Evolutionary conservation across 2,888 invertebrate species (phyloP).

Genomic region (Hybos culiciformis): DNA sequence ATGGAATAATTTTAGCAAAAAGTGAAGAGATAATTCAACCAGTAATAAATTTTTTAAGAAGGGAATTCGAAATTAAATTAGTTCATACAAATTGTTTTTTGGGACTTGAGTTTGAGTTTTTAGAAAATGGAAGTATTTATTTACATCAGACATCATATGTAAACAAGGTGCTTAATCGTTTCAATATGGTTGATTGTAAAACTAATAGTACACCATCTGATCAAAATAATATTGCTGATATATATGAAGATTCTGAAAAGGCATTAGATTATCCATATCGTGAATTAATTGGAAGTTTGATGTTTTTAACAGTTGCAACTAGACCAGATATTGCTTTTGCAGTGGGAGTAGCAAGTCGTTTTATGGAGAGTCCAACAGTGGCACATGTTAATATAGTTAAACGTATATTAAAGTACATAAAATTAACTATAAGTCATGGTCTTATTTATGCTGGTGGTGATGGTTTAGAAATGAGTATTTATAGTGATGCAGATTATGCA

Average conservation of each 20-base stretch:
- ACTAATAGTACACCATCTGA: background rate
- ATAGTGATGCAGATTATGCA: background rate
- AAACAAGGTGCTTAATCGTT: background rate
- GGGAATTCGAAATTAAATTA: background rate
- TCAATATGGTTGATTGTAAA: background rate
- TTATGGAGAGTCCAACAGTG: conserved; percentile 6
- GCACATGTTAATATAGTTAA: conserved; percentile 7
- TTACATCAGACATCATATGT: background rate
- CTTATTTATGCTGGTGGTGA: background rate
- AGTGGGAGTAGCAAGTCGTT: background rate
- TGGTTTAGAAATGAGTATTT: background rate
- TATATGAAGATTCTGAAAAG: background rate
- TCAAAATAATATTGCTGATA: background rate
- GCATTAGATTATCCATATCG: conserved; percentile 4
- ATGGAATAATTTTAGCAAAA: background rate
- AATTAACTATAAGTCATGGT: conserved; percentile 1
- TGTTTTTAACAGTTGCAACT: conserved; percentile 4
- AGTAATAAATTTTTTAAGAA: too few relatives aligned
- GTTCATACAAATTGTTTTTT: background rate
- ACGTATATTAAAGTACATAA: conserved; percentile 8
- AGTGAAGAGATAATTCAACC: too few relatives aligned
- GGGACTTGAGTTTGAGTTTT: background rate
- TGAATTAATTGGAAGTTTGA: conserved; percentile 2
- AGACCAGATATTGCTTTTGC: conserved; percentile 6
- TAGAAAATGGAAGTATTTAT: background rate